Base-by-base conservation (phyloP, 1,140 invertebrate species). In the Tribolium castaneum region DNA sequence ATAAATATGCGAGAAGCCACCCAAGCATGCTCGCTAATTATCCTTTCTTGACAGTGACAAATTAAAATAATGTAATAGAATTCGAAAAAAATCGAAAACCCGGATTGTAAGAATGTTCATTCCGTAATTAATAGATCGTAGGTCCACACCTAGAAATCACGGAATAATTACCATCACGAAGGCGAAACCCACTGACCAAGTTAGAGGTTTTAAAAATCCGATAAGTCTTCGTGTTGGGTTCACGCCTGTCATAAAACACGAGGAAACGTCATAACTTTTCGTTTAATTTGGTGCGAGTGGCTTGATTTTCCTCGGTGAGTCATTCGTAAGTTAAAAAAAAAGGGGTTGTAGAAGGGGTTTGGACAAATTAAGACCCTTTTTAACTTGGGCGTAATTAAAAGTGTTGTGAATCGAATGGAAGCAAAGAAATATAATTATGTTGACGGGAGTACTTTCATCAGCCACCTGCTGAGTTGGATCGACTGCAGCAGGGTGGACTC, bases 371-470 rank as follows among this genome's bases (percentile, higher is more conserved):
- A 81, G 77, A 77, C 74, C 77, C 80, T 76, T 79, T 82, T 75
- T 77, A 80, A 82, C 73, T 80, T 77, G 77, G 49, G 45, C 75
- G 79, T 80, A 82, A 80, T 82, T 80, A 82, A 82, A 82, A 76
- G 81, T 82, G 77, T 82, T 76, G 79, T 82, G 80, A 81, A 70
- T 75, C 75, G 76, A 79, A 74, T 78, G 74, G 76, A 76, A 80
- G 75, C 56, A 74, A 80, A 78, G 79, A 80, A 82, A 80, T 82
- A 82, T 82, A 82, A 80, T 82, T 80, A 82, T 79, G 77, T 79
- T 78, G 81, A 82, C 77, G 78, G 75, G 77, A 80, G 70, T 77
- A 80, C 70, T 82, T 78, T 82, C 81, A 82, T 82, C 81, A 75
- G 75, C 79, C 81, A 82, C 81, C 81, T 82, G 81, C 81, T 78